These are phyloP conservation scores for Bombus affinis DNA, from an alignment of 1,140 invertebrate species.

Conservation along the genomic window DNA sequence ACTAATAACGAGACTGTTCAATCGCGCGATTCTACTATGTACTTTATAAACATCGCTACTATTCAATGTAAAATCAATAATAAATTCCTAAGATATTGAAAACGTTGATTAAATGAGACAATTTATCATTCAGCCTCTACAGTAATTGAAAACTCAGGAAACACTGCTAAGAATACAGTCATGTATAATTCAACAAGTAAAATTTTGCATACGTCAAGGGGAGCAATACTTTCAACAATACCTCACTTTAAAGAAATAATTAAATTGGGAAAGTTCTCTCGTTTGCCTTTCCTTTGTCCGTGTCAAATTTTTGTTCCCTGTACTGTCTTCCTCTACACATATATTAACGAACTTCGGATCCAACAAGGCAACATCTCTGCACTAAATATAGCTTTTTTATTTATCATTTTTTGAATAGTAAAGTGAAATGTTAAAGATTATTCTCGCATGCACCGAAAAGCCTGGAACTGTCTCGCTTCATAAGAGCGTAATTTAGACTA, in stretches of 20 bases:
- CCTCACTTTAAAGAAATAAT: background rate
- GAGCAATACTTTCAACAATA: background rate
- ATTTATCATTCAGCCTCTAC: background rate
- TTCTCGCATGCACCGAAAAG: no score
- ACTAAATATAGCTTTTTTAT: no score
- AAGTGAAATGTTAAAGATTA: no score
- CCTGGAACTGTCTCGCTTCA: no score
- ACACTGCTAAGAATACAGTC: background rate
- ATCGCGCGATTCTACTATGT: background rate
- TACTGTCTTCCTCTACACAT: background rate
- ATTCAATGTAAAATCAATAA: background rate
- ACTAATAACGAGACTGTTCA: background rate
- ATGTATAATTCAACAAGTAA: background rate
- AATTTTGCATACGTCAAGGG: background rate
- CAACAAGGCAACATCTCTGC: background rate
- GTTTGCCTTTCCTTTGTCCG: background rate
- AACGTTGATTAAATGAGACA: background rate
- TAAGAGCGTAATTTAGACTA: no score
- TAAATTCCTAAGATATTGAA: background rate
- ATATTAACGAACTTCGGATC: background rate
- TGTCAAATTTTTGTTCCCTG: background rate
- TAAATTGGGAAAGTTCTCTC: background rate
- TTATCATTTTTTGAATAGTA: background rate
- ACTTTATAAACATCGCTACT: background rate
- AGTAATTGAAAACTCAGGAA: background rate